Base-by-base conservation (phyloP, 2,888 invertebrate species). In the Eurytoma californica region DNA sequence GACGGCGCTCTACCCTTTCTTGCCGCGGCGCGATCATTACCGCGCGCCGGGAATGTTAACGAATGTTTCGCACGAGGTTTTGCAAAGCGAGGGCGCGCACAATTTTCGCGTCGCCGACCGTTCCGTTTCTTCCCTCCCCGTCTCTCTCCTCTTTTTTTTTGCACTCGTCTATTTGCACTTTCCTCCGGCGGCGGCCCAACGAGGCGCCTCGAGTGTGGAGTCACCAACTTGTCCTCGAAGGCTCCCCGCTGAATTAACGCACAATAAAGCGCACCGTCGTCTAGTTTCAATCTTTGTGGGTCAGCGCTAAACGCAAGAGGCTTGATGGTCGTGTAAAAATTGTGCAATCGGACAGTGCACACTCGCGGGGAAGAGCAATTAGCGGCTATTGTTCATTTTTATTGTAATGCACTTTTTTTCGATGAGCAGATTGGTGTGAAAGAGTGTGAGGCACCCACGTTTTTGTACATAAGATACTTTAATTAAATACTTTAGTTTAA, bases 31-130 rank as follows among this genome's bases (percentile, higher is more conserved):
- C 49, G 83, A 85, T 87, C 85, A 85, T 86, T 86, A 86, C 84
- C 82, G 84, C 83, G 83, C 83, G 81, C 82, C 79, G 85, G 84
- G 87, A 88, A 88, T 87, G 85, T 87, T 87, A 87, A 88, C 87
- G 87, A 87, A 87, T 87, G 86, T 87, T 86, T 85, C 86, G 85
- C 85, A 83, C 83, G 82, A 83, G 84, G 83, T 85, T 86, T 86
- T 76, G 67, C 76, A 60, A 72, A 7, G 74, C 72, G 49, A 79
- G 79, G 76, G 77, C 49, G 76, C 79, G 80, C 80, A 80, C 82
- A 79, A 82, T 83, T 84, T 83, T 83, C 63, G 67, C 68, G 57
- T 69, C 68, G 30, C 30, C 66, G 72, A 65, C 66, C 66, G 55
- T 70, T 72, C 14, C 66, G 57, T 57, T 47, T 47, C 51, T 72